Base-by-base conservation (phyloP, 2,888 invertebrate species). In the Oscheius onirici region DNA sequence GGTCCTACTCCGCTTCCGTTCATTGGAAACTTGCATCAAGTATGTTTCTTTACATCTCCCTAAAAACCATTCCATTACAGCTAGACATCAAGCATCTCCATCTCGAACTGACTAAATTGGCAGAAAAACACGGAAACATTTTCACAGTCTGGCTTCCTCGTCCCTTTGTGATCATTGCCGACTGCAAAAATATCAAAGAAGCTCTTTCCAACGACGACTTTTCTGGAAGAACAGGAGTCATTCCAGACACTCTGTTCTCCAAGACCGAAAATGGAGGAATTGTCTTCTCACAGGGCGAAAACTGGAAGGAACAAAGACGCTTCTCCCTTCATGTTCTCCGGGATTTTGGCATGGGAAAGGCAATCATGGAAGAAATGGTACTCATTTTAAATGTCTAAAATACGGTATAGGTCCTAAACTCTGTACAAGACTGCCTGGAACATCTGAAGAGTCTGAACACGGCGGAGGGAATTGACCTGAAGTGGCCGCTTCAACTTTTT, bases 361-460 rank as follows among this genome's bases (percentile, higher is more conserved):
- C 71, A 15, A n/a, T 79, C 40, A 79, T 80, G 81, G 78, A 80
- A 20, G 69, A 75, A 15, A 72, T 75, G 69, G 79, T 80, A n/a
- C n/a, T n/a, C n/a, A 15, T 22, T 2, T 17, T 17, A 13, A n/a
- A n/a, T n/a, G n/a, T 54, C n/a, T n/a, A n/a, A n/a, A n/a, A n/a
- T n/a, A n/a, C n/a, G n/a, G n/a, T n/a, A n/a, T 0, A 34, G 34
- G 34, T 34, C 8, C 3, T 8, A 3, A 34, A 69, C 41, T 79
- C 78, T 0, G 43, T 70, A 0, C 26, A 63, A 2, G 72, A 68
- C n/a, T 60, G 73, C 49, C 44, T 79, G 1, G 46, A 43, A 0
- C 76, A 79, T 11, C 26, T 79, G 11, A 41, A 71, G 10, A 24
- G 17, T 1, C 22, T 76, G 11, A n/a, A 55, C 2, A 40, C 61